Evolutionary conservation across 1,140 invertebrate species (phyloP), one percentile per base, ranked within the genome.

Genomic region (Holcopasites calliopsidis): DNA sequence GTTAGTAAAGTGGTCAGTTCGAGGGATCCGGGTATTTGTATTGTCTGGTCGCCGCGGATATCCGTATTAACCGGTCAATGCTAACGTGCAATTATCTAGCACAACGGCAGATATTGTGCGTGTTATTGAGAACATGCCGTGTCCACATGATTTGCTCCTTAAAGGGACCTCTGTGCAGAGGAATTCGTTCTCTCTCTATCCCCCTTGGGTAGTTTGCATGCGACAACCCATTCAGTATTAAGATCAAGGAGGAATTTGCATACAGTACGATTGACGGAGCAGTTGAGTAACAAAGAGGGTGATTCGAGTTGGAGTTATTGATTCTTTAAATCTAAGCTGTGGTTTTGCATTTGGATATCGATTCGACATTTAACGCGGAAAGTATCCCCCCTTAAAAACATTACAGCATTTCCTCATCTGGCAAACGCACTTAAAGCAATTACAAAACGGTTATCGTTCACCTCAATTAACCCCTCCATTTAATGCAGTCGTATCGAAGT

Each of bases 51-150:
- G 58, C 13, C 26, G 49, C 61, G 71, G 62, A 66, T 57, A 65
- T 74, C 71, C 71, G 62, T 66, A 66, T 74, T 74, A 74, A 57
- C 62, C 49, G 62, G 71, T 57, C 71, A 49, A 74, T 74, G 61
- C 71, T 47, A 74, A 74, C 50, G 49, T 57, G 47, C 61, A 47
- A 65, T 73, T 73, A 74, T 74, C 49, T 38, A 74, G 13, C 31
- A 66, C 62, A 31, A 74, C 66, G 50, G 62, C 16, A 66, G 71
- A 74, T 66, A 74, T 66, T 57, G 50, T 13, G 31, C 71, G 3
- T 42, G 50, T 66, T 57, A 57, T 74, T 57, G 71, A 74, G 61
- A 66, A 74, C 38, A 23, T 49, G n/a, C 7, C 10, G n/a, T 28
- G 26, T 23, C 18, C 57, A 18, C 8, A 50, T 38, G 35, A 52